A percentile compares a stretch with the other conserved stretches of the same genome.
Conservation (phyloP, 2,113 vertebrate genomes). For the Macquaria australasica region DNA sequence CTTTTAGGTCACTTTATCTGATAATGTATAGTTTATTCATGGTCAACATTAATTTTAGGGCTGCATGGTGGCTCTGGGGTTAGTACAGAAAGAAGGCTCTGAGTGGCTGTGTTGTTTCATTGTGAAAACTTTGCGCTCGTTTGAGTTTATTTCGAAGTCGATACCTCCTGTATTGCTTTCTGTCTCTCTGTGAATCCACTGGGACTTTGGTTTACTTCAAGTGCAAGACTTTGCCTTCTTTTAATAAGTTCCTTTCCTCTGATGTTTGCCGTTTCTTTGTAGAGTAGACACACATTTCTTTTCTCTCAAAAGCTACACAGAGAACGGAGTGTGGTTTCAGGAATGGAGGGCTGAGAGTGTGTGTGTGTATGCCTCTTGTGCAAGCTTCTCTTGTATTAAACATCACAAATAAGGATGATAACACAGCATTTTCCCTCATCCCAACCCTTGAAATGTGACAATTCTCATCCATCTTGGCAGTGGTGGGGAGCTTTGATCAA, state of each 20-base stretch:
- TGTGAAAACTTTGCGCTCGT: neutral
- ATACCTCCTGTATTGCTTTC: neutral
- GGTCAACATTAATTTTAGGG: neutral
- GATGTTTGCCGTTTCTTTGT: slow-evolving; percentile 28
- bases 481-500: slow-evolving; percentile 3
- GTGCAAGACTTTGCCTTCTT: slow-evolving; percentile 5
- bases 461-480: neutral
- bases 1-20: neutral
- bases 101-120: neutral
- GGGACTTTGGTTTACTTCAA: slow-evolving; percentile 33
- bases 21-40: neutral
- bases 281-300: neutral
- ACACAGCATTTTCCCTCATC: slow-evolving; percentile 6
- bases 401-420: slow-evolving; percentile 32
- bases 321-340: neutral
- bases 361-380: neutral
- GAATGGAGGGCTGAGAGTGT: neutral
- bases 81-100: neutral
- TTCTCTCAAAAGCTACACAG: slow-evolving; percentile 3
- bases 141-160: neutral
- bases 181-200: slow-evolving; percentile 22
- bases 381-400: slow-evolving; percentile 37
- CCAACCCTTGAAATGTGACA: slow-evolving; percentile 12
- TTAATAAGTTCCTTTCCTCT: slow-evolving; percentile 32
- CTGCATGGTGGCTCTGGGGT: neutral